Percentiles rank a stretch among this genome's conserved stretches.
Evolutionary conservation across 2,797 vertebrate genomes (phyloP).

Genomic region (Cyclura pinguis): DNA sequence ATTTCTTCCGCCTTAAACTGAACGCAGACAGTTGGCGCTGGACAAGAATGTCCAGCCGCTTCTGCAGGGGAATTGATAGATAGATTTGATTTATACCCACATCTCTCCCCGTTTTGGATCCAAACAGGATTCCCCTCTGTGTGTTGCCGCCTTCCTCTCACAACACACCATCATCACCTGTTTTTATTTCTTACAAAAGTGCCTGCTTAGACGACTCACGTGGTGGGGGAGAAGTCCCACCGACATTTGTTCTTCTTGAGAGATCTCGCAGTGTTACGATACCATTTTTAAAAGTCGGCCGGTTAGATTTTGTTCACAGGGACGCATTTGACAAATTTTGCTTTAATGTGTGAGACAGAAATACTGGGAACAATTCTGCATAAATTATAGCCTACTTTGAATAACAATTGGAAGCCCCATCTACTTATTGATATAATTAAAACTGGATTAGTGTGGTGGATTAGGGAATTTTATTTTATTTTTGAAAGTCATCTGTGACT

Average conservation of each 20-base stretch:
- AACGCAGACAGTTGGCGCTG: background rate
- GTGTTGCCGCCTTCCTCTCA: background rate
- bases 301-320: constrained; percentile 61
- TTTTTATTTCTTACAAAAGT: background rate
- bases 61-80: background rate
- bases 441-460: constrained; percentile 60
- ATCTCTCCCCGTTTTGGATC: too few relatives aligned
- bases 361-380: constrained; percentile 55
- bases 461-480: constrained; percentile 54
- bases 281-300: constrained; percentile 54
- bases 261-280: constrained; percentile 45
- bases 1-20: too few relatives aligned
- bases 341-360: constrained; percentile 61
- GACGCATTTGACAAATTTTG: constrained; percentile 61
- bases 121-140: too few relatives aligned
- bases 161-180: background rate
- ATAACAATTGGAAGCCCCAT: constrained; percentile 56
- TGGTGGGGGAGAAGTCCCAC: background rate
- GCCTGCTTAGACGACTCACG: background rate
- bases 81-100: too few relatives aligned
- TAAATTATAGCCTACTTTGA: constrained; percentile 51
- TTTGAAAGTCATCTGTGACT: constrained; percentile 52
- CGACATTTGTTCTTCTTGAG: background rate
- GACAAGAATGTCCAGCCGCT: too few relatives aligned
- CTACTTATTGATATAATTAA: constrained; percentile 69